Conservation (phyloP, 2,888 invertebrate genomes). For the Cynaeus angustus region DNA sequence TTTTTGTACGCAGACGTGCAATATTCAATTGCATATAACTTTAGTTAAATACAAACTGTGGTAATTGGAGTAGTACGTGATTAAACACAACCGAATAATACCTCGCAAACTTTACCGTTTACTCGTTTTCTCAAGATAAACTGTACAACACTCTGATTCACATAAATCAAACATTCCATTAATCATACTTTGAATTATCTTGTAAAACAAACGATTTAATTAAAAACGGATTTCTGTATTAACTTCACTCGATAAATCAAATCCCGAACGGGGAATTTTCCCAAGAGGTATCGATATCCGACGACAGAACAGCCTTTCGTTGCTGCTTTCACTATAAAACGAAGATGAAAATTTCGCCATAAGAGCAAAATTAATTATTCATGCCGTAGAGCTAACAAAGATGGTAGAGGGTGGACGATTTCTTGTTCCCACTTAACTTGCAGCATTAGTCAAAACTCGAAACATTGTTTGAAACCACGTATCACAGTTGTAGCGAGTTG, state of each 20-base stretch:
- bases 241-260: conserved; percentile 30
- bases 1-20: neutral
- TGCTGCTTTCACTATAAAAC: neutral
- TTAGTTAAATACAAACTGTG: conserved; percentile 37
- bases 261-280: neutral
- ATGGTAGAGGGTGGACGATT: neutral
- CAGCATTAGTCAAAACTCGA: conserved; percentile 3
- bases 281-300: conserved; percentile 15
- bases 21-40: conserved; percentile 12
- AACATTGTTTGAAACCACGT: neutral
- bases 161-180: conserved; percentile 45
- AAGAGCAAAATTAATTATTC: neutral
- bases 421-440: neutral
- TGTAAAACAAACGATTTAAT: conserved; percentile 44
- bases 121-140: conserved; percentile 39
- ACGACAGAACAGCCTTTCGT: conserved; percentile 6
- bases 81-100: conserved; percentile 43
- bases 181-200: conserved; percentile 46
- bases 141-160: conserved; percentile 34
- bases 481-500: neutral
- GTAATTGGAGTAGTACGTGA: conserved; percentile 47
- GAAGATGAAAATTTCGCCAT: neutral
- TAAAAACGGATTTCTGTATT: conserved; percentile 42
- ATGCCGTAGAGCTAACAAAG: neutral
- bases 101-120: conserved; percentile 41